These are phyloP conservation scores for Alloscopus bannaensis DNA, from an alignment of 2,888 invertebrate species.

Conservation along the genomic window DNA sequence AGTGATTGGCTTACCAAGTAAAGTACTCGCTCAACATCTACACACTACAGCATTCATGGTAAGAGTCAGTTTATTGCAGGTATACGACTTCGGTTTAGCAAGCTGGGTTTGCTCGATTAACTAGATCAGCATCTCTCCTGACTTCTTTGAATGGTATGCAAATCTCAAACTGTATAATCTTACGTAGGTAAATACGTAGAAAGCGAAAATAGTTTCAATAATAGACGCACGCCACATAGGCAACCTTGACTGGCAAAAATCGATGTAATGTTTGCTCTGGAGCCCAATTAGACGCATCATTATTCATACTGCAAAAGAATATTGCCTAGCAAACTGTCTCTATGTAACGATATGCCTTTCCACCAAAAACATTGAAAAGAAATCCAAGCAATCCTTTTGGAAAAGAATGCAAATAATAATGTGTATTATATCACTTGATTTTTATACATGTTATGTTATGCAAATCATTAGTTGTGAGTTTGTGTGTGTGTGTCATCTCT, in stretches of 20 bases:
- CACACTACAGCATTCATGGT: neutral
- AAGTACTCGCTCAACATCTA: neutral
- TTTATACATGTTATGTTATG: neutral
- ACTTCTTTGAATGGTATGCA: neutral
- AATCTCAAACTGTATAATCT: too few relatives aligned
- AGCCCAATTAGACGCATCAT: constrained; percentile 31
- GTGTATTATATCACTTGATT: neutral
- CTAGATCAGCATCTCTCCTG: neutral
- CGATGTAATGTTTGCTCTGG: constrained; percentile 2
- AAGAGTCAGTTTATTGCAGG: neutral
- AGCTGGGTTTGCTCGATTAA: neutral
- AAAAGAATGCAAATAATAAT: neutral
- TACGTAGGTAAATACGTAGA: too few relatives aligned
- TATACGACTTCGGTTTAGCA: too few relatives aligned
- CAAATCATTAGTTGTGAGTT: neutral
- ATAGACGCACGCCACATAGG: neutral
- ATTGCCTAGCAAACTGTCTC: neutral
- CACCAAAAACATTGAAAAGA: neutral
- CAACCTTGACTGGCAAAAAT: constrained; percentile 4
- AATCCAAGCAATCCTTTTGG: neutral
- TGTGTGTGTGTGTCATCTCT: too few relatives aligned
- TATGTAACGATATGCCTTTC: neutral
- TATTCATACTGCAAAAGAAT: constrained; percentile 10
- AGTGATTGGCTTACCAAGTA: neutral
- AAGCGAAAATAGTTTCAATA: too few relatives aligned